Evolutionary conservation across 2,888 invertebrate species (phyloP).

Genomic region (Phrixothrix hirtus): DNA sequence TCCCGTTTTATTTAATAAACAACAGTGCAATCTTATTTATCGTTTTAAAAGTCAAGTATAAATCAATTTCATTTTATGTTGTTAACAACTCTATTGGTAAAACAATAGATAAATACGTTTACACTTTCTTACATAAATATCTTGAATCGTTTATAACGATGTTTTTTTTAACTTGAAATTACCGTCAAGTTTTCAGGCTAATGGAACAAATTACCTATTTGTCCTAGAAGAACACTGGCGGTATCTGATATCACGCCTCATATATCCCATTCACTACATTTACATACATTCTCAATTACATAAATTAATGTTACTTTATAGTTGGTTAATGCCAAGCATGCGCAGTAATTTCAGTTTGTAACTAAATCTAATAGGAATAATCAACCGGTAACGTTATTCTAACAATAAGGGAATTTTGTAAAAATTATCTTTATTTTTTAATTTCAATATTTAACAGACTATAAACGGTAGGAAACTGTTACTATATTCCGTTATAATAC

Average conservation of each 20-base stretch:
- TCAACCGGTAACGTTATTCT: too few species aligned
- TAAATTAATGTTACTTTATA: constrained; percentile 17
- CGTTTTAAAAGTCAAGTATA: too few species aligned
- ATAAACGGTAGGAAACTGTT: neutral
- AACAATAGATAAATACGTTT: too few species aligned
- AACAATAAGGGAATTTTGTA: too few species aligned
- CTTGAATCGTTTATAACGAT: too few species aligned
- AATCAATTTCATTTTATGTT: too few species aligned
- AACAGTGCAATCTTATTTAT: too few species aligned
- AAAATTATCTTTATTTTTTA: neutral
- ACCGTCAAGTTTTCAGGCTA: constrained; percentile 12
- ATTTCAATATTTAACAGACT: neutral
- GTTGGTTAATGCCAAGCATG: constrained; percentile 20
- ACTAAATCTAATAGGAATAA: neutral
- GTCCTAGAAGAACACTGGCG: constrained; percentile 27
- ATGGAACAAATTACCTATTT: constrained; percentile 26
- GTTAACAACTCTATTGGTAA: too few species aligned
- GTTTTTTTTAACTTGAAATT: too few species aligned
- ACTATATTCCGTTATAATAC: too few species aligned
- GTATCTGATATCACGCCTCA: constrained; percentile 28
- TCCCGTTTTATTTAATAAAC: too few species aligned
- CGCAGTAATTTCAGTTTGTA: constrained; percentile 5
- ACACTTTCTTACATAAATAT: too few species aligned
- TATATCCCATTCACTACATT: constrained; percentile 30
- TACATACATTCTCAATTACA: constrained; percentile 26